Conservation (phyloP, 2,888 invertebrate genomes). For the Dryococelus australis region DNA sequence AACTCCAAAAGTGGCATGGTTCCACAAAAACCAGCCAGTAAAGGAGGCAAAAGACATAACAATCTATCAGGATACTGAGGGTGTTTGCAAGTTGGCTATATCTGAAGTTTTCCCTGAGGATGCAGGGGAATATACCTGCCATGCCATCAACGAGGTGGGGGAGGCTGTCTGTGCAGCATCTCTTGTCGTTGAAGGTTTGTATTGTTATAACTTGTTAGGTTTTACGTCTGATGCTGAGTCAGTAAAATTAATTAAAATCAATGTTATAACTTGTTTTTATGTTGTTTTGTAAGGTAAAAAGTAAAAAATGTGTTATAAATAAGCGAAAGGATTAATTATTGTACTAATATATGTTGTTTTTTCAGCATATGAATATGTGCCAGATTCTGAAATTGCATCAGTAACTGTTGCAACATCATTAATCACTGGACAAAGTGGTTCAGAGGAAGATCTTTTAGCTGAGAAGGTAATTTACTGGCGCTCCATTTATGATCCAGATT, state of each 20-base stretch:
- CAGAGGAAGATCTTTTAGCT: slow-evolving; percentile 84
- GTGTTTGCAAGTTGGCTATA: slow-evolving; percentile 80
- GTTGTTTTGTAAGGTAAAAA: neutral
- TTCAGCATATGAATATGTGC: slow-evolving; percentile 91
- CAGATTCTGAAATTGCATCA: slow-evolving; percentile 82
- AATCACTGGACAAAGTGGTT: slow-evolving; percentile 69
- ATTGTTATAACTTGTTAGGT: neutral
- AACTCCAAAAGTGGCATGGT: slow-evolving; percentile 82
- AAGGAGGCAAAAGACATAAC: slow-evolving; percentile 79
- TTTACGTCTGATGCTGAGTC: neutral
- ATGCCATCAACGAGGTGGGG: slow-evolving; percentile 83
- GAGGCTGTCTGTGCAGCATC: slow-evolving; percentile 78
- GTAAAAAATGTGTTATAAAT: slow-evolving; percentile 16
- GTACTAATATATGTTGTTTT: slow-evolving; percentile 46
- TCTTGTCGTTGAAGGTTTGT: slow-evolving; percentile 82
- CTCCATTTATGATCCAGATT: slow-evolving; percentile 46
- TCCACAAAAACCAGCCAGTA: slow-evolving; percentile 74
- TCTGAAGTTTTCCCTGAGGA: slow-evolving; percentile 91
- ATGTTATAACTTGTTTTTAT: neutral
- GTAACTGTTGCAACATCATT: slow-evolving; percentile 58
- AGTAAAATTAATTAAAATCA: neutral
- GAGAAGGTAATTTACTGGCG: slow-evolving; percentile 68
- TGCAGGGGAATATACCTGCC: slow-evolving; percentile 85
- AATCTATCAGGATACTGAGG: slow-evolving; percentile 77
- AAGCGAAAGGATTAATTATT: neutral